Evolutionary conservation across 2,797 vertebrate genomes (phyloP).

Genomic region (Hirundo rustica): DNA sequence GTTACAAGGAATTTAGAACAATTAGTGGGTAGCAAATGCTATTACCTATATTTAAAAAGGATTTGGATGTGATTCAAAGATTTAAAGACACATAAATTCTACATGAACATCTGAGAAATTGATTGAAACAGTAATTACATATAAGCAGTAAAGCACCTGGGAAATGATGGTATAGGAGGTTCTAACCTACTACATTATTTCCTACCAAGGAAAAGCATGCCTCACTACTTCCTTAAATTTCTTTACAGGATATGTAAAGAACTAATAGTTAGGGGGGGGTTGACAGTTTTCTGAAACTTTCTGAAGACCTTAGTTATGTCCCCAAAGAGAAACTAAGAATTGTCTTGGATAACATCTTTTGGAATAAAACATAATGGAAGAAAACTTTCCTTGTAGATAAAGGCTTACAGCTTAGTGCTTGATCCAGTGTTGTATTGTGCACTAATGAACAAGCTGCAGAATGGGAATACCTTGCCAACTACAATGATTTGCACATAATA

Average conservation of each 20-base stretch:
- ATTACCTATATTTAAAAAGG: constrained; percentile 24
- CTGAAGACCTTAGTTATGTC: background rate
- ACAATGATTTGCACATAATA: background rate
- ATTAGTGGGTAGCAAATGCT: constrained; percentile 15
- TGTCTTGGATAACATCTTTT: background rate
- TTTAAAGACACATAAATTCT: constrained; percentile 37
- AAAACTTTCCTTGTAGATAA: background rate
- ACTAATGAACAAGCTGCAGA: background rate
- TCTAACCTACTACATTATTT: background rate
- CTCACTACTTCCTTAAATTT: background rate
- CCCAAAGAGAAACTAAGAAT: background rate
- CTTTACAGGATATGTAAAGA: background rate
- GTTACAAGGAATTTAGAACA: background rate
- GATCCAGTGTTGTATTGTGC: background rate
- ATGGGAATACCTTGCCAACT: background rate
- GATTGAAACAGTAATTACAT: constrained; percentile 45
- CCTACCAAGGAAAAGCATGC: background rate
- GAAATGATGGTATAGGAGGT: background rate
- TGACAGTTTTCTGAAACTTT: background rate
- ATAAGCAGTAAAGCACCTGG: constrained; percentile 23
- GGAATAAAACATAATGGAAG: background rate
- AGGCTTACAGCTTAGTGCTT: background rate
- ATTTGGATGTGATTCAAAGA: constrained; percentile 26
- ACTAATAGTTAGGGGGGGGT: background rate
- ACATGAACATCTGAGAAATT: constrained; percentile 17